Evolutionary conservation across 2,888 invertebrate species (phyloP), one percentile per base, ranked within the genome.

Genomic region (Pollenia labialis): DNA sequence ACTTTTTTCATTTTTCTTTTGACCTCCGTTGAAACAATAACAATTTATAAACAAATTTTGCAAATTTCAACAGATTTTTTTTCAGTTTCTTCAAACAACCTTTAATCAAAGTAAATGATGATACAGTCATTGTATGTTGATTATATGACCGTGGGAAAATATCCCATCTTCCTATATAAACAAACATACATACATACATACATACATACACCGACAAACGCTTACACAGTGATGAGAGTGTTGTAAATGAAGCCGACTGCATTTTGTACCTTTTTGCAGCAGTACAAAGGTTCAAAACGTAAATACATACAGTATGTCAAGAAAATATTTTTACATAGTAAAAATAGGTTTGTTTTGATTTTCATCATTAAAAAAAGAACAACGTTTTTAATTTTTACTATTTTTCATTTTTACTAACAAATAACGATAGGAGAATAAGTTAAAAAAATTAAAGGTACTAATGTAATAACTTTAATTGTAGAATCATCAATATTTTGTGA

Each of bases 131-230:
- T 74, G 68, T 81, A 81, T 81, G 77, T 77, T 77, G 81, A 81
- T 77, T 79, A 79, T 79, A 56, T 75, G 85, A 82, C 64, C 85
- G 85, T 86, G 85, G 85, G 85, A 86, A 86, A 81, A 74, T 52
- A 58, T 60, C 50, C 16, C 66, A 79, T 82, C 69, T 64, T 76
- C 18, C 46, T 62, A 52, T 40, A 32, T 75, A 74, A 18, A 23
- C 6, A 42, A 6, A 66, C 14, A 58, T 18, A 32, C 52, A 16
- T 12, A 58, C 66, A 18, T n/a, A n/a, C n/a, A 42, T 9, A 66
- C 14, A 58, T 18, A 32, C 52, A 16, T 12, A 58, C 66, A 18
- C 32, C 6, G n/a, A 69, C 23, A 46, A 11, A 3, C 12, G 16
- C 12, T 6, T 10, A 40, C 12, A 66, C 32, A 81, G 54, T 79